Conservation (phyloP, 2,113 vertebrate genomes). For the Strigops habroptila region DNA sequence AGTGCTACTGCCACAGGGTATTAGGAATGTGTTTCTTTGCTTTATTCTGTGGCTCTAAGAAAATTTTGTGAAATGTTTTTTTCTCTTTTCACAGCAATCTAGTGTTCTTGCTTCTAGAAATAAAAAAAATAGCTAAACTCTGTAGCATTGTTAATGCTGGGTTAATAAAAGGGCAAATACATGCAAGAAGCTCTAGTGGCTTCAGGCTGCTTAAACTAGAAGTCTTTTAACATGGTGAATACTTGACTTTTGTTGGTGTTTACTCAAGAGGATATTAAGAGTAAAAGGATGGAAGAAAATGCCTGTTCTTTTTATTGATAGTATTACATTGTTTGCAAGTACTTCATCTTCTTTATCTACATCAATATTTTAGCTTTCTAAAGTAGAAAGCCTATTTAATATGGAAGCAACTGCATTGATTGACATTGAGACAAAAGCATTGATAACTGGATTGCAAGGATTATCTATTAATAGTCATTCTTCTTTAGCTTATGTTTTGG, state of each 20-base stretch:
- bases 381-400: not conserved
- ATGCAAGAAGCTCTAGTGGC: not conserved
- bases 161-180: not conserved
- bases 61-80: not conserved
- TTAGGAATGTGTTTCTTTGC: not conserved
- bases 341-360: not conserved
- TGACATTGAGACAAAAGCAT: not conserved
- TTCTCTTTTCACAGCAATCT: not conserved
- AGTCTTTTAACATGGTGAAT: not conserved
- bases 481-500: not conserved
- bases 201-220: not conserved
- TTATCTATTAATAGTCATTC: not conserved
- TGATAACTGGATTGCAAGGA: not conserved
- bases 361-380: not conserved
- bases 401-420: not conserved
- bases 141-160: not conserved
- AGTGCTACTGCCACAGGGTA: not conserved
- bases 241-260: not conserved
- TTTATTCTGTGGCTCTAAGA: not conserved
- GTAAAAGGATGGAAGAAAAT: not conserved
- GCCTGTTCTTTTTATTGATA: not conserved
- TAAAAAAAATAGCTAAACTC: not conserved
- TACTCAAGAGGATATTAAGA: not conserved
- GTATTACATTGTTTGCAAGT: not conserved
- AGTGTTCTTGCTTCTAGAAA: not conserved